Base-by-base conservation (phyloP, 2,888 invertebrate genomes). In the Scaptodrosophila latifasciaeformis region DNA sequence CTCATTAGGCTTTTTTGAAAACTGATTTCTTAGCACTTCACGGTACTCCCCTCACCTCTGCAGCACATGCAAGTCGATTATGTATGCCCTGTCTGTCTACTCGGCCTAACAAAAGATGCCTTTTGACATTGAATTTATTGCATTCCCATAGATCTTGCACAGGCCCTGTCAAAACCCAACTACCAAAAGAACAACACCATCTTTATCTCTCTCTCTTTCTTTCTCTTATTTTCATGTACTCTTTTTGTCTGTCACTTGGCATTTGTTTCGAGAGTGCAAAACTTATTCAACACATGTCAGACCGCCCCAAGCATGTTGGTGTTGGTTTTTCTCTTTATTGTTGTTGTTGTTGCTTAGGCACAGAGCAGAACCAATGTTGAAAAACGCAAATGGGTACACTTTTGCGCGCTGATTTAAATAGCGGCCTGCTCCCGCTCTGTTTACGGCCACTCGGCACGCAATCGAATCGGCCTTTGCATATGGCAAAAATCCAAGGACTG, bases 361-460 rank as follows among this genome's bases (percentile, higher is more conserved):
- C 67, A 58, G 71, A 71, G 68, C 71, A 70, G 60, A 71, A 68
- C 63, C 42, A 49, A 49, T 42, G 40, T 31, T 18, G 49, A 15
- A 48, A 37, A 44, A 42, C 27, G 44, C 44, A 35, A 45, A 42
- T 48, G n/a, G 35, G 27, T 15, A 19, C 40, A 40, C 34, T 17
- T 48, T 34, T 45, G 47, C 15, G 24, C 46, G 46, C 62, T 63
- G 50, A 79, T 77, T 77, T 76, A 71, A 71, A 71, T 79, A 76
- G 65, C 69, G 69, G 74, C 27, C 10, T 9, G 4, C 1, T 24
- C 2, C 52, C 57, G 78, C 74, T 72, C 80, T 69, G 77, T 65
- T 80, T 80, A 72, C 78, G 80, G 78, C 46, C 55, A 54, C 45
- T 35, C 51, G 13, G 42, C 72, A 72, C 81, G 72, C 72, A 80